These are phyloP conservation scores for Oreocharis arfaki DNA, from an alignment of 2,113 vertebrate species.

Conservation along the genomic window DNA sequence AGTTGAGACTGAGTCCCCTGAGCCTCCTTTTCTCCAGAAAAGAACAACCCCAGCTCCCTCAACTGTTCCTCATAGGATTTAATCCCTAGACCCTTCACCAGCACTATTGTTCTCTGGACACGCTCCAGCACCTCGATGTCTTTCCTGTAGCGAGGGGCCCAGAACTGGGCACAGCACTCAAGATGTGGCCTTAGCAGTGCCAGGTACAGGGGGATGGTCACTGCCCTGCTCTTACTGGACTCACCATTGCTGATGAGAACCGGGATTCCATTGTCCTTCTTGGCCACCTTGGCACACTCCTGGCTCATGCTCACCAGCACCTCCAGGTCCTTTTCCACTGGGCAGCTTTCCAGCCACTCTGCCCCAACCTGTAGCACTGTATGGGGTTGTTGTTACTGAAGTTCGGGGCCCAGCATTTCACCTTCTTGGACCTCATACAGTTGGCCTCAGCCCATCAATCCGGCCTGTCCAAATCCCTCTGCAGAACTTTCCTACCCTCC, in stretches of 20 bases:
- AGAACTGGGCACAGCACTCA: neutral
- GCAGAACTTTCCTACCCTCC: neutral
- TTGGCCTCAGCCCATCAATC: neutral
- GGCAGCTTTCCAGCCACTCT: neutral
- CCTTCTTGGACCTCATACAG: neutral
- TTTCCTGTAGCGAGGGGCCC: neutral
- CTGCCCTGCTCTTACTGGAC: neutral
- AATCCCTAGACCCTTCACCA: too few relatives aligned
- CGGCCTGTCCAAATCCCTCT: neutral
- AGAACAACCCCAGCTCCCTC: neutral
- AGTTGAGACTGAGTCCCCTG: neutral
- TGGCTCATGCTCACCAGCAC: neutral
- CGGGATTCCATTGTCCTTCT: too few relatives aligned
- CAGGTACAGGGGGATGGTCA: too few relatives aligned
- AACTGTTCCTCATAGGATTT: neutral
- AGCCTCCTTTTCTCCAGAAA: neutral
- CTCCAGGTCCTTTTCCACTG: neutral
- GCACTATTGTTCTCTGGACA: neutral
- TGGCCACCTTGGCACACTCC: neutral
- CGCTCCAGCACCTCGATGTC: rapidly evolving
- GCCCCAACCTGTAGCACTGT: neutral
- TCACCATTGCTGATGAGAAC: neutral
- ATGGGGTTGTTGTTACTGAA: neutral
- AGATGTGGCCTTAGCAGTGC: neutral
- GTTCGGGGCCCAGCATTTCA: too few relatives aligned